Evolutionary conservation across 2,113 vertebrate species (phyloP).

Genomic region (Pica pica): DNA sequence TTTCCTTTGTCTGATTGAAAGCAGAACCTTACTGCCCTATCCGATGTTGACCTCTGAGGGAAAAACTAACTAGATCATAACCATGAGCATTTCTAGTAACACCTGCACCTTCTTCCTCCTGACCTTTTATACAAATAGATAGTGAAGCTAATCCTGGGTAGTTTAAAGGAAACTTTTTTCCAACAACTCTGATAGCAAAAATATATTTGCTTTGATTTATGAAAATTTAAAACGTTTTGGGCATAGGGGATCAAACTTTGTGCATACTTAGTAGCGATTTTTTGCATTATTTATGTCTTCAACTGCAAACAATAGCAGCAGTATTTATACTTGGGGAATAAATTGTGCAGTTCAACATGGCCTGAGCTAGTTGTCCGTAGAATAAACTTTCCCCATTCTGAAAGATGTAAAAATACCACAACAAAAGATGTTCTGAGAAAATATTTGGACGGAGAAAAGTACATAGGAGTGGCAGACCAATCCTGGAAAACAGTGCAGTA

Average conservation of each 20-base stretch:
- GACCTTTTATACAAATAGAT: not conserved
- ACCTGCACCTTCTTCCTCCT: not conserved
- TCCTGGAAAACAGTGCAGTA: constrained; percentile 29
- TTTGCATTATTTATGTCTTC: constrained; percentile 53
- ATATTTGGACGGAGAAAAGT: constrained; percentile 51
- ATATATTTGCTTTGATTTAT: constrained; percentile 41
- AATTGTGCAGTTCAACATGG: not conserved
- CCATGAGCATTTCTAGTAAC: not conserved
- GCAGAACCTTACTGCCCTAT: not conserved
- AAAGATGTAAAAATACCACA: not conserved
- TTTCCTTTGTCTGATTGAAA: not conserved
- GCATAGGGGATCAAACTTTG: constrained; percentile 28
- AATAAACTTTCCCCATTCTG: not conserved
- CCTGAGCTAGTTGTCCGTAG: not conserved
- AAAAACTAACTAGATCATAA: not conserved
- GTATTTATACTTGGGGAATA: not conserved
- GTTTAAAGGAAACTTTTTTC: not conserved
- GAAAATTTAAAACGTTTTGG: constrained; percentile 52
- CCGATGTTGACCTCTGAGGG: not conserved
- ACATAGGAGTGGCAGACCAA: constrained; percentile 58
- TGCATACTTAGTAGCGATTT: not conserved
- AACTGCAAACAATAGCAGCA: constrained; percentile 32
- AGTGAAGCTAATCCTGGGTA: not conserved
- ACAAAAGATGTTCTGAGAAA: constrained; percentile 36
- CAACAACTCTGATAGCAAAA: not conserved